Base-by-base conservation (phyloP, 2,888 invertebrate species). In the Mactromeris polynyma region DNA sequence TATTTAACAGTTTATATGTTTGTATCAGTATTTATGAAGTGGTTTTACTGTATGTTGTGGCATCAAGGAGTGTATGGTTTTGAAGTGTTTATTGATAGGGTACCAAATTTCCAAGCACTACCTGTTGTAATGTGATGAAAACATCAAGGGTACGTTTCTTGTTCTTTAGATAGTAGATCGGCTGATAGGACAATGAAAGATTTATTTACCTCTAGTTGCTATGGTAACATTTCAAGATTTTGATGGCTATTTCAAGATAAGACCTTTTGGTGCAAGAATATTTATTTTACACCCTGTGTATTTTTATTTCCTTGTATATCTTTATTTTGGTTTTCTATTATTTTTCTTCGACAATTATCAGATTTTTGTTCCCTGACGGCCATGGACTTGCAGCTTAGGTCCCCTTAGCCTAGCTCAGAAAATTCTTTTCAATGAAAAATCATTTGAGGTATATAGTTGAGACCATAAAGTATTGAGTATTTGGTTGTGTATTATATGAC, bases 241-340 rank as follows among this genome's bases (percentile, higher is more conserved):
- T 87, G 87, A 91, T 91, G 90, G 89, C 84, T 80, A 88, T 84
- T 90, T 88, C 54, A 77, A 81, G 90, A 88, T 88, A 86, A 90
- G 84, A 77, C 26, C 26, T 54, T 33, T 83, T 81, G 87, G 85
- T 87, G 81, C 80, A 85, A 83, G 80, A 36, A 46, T 87, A 88
- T 90, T 90, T 85, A 87, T 90, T 88, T 81, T 81, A 83, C 81
- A 83, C 36, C 33, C 21, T 33, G 26, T 33, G 51, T 42, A 46
- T 46, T 73, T 46, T 31, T 1, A 21, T 73, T 40, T 78, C 82
- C 77, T 14, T 42, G 80, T 73, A 11, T 11, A n/a, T 9, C 33
- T 17, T 58, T 58, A 36, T 33, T 73, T 33, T 73, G 1, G 17
- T 73, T 73, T 73, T 21, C 26, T 73, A 73, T 73, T 73, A 36